Evolutionary conservation across 1,140 invertebrate species (phyloP).

Genomic region (Carposina sasakii): DNA sequence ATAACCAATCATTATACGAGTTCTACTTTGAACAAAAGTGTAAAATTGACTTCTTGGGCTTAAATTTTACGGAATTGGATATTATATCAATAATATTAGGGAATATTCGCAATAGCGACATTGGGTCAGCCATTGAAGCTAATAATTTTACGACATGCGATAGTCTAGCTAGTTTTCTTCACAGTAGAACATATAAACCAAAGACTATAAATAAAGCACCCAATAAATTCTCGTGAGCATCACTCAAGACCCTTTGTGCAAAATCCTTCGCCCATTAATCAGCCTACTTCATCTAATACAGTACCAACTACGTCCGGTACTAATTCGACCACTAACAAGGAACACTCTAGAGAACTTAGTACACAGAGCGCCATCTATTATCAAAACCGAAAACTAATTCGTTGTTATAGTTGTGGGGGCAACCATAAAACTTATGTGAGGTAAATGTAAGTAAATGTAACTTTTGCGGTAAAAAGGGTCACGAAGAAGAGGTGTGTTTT

Average conservation of each 20-base stretch:
- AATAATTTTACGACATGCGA: neutral
- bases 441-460: slow-evolving; percentile 5
- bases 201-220: neutral
- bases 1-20: slow-evolving; percentile 1
- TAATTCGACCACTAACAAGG: neutral
- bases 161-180: slow-evolving; percentile 6
- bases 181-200: neutral
- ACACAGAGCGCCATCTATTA: neutral
- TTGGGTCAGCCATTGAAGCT: neutral
- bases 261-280: neutral
- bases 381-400: neutral
- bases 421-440: slow-evolving; percentile 7
- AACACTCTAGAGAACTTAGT: neutral
- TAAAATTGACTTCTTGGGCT: neutral
- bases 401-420: slow-evolving; percentile 16
- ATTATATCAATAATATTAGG: slow-evolving; percentile 8
- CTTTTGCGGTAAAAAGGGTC: slow-evolving; percentile 9
- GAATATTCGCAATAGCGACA: neutral
- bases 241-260: neutral
- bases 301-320: neutral
- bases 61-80: slow-evolving; percentile 6
- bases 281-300: neutral
- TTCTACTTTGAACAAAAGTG: slow-evolving; percentile 4
- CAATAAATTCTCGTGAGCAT: neutral
- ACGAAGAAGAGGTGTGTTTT: slow-evolving; percentile 12